phyloP scores from a whole-genome alignment of 2,113 vertebrate species.

The Tragulus kanchil region DNA sequence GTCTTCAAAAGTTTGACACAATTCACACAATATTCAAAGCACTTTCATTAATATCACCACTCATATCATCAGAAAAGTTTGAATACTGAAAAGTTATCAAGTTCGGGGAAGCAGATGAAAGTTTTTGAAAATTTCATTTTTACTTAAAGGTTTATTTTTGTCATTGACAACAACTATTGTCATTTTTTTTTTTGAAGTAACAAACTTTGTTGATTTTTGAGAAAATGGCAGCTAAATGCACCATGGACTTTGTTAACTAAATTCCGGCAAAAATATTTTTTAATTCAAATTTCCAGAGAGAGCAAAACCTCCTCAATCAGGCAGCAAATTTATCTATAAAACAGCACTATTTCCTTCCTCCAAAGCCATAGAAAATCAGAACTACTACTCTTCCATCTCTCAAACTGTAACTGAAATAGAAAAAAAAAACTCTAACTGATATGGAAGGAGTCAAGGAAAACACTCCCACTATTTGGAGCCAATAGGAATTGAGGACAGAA shows the following conservation, averaged over 20 bases:
- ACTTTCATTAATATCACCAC: background rate
- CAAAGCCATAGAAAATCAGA: background rate
- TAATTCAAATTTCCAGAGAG: background rate
- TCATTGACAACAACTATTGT: background rate
- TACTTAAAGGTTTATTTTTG: conserved; percentile 17
- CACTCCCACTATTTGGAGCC: background rate
- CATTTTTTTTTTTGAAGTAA: background rate
- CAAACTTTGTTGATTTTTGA: background rate
- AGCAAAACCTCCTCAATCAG: background rate
- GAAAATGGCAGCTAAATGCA: background rate
- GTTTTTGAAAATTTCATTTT: background rate
- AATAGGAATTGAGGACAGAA: background rate
- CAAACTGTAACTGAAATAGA: background rate
- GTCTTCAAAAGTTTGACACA: background rate
- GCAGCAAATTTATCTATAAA: background rate
- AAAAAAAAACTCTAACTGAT: background rate
- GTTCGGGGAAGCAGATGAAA: background rate
- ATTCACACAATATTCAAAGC: background rate
- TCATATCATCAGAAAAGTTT: background rate
- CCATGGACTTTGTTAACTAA: background rate
- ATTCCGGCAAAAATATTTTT: background rate
- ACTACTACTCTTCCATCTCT: background rate
- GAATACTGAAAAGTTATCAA: background rate
- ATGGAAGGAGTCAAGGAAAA: background rate
- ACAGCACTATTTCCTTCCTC: background rate